Conservation (phyloP, 2,888 invertebrate genomes). For the Cheilosia vernalis region DNA sequence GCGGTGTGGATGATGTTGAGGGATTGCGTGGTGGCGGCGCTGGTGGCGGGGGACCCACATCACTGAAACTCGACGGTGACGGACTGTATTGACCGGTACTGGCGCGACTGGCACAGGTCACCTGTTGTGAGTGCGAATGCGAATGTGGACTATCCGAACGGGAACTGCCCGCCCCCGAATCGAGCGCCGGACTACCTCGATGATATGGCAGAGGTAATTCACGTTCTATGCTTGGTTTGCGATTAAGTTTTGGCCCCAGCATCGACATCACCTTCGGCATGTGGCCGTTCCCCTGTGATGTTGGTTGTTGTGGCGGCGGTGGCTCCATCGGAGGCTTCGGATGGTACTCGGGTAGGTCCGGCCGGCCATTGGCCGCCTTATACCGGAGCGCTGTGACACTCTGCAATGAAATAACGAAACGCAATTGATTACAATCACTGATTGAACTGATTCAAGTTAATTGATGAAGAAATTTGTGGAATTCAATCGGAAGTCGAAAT, state of each 20-base stretch:
- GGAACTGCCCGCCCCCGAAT: constrained; percentile 94
- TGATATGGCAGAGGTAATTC: constrained; percentile 87
- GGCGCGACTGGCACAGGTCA: constrained; percentile 84
- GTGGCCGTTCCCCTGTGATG: constrained; percentile 81
- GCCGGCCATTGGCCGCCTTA: constrained; percentile 81
- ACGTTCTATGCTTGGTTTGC: constrained; percentile 94
- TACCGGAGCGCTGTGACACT: constrained; percentile 81
- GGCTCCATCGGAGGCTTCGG: constrained; percentile 81
- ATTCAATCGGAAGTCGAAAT: background rate
- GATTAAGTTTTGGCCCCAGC: constrained; percentile 89
- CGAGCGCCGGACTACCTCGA: constrained; percentile 93
- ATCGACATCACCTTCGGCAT: constrained; percentile 84
- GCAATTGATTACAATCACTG: background rate
- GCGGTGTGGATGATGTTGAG: constrained; percentile 87
- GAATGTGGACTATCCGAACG: constrained; percentile 94
- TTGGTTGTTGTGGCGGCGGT: constrained; percentile 79
- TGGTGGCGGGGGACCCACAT: constrained; percentile 88
- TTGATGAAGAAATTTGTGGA: background rate
- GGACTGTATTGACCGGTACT: constrained; percentile 84
- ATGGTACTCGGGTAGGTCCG: constrained; percentile 81
- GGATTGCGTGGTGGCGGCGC: constrained; percentile 87
- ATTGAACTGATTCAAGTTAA: background rate
- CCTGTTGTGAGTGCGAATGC: constrained; percentile 86
- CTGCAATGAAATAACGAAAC: constrained; percentile 76
- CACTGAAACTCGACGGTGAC: constrained; percentile 85